Evolutionary conservation across 92 coral and sea anemone genomes (phyloP), one percentile per base, ranked within the genome.

Genomic region (Palythoa caribaeorum): DNA sequence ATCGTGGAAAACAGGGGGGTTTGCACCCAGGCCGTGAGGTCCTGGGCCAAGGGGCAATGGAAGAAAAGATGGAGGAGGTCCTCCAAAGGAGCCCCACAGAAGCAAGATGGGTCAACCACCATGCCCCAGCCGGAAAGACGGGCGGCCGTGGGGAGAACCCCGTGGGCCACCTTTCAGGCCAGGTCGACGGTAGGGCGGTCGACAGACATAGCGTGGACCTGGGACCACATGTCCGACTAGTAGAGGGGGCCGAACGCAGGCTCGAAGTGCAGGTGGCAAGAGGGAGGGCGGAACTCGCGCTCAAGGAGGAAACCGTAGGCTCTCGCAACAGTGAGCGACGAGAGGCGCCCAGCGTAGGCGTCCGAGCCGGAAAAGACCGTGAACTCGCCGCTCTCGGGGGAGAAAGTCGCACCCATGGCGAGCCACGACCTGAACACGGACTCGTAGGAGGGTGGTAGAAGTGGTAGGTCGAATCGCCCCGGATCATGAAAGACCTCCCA

Each of bases 141-240:
- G 8, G 79, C 20, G n/a, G 69, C 91, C 28, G 63, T 72, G 74
- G 83, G 84, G 13, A 87, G 79, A 14, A 87, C 79, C 11, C 90
- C 90, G 15, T 87, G 90, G 28, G 86, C 90, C 53, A 87, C 40
- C 78, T 87, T 44, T 86, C 90, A 87, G n/a, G 54, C 53, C 0
- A 78, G 12, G 50, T 87, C 87, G 2, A 44, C 44, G n/a, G 80
- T 60, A 0, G 80, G 37, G 0, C 91, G 80, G 16, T 88, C 87
- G 20, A 88, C 39, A 3, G 73, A 66, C 1, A 57, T n/a, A 16
- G 54, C 3, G 38, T 79, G 87, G 1, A 88, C 35, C 21, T 88
- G 91, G 14, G 36, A 4, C 91, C 87, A 88, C 5, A 81, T 88
- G 38, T 73, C 35, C 11, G 36, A 9, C 91, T 83, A 88, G 44